phyloP scores from a whole-genome alignment of 2,113 vertebrate species.

The Sus scrofa region DNA sequence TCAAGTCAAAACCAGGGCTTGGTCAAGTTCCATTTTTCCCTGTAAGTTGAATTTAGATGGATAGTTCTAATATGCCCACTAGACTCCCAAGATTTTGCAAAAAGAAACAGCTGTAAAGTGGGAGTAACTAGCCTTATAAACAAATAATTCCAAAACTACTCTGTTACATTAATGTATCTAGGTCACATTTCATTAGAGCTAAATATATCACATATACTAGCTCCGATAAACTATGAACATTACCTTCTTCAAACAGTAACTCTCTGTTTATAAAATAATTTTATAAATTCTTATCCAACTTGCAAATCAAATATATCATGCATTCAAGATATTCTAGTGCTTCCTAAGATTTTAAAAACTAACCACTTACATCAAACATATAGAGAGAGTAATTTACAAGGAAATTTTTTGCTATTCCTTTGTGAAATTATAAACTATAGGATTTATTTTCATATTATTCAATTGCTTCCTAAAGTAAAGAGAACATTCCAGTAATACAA shows the following conservation, averaged over 20 bases:
- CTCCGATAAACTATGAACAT: conserved; percentile 55
- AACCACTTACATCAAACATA: neutral
- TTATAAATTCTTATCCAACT: conserved; percentile 51
- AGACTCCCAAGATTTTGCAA: conserved; percentile 48
- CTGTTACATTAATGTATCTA: conserved; percentile 66
- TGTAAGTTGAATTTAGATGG: conserved; percentile 37
- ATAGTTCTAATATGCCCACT: conserved; percentile 16
- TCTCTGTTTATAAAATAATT: conserved; percentile 38
- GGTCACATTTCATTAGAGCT: conserved; percentile 78
- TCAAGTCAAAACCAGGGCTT: neutral
- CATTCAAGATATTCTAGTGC: neutral
- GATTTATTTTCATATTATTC: neutral
- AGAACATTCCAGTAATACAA: neutral
- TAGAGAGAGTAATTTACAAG: neutral
- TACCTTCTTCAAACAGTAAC: conserved; percentile 30
- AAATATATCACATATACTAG: conserved; percentile 68
- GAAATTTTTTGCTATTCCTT: conserved; percentile 12
- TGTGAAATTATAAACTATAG: neutral
- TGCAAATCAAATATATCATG: conserved; percentile 13
- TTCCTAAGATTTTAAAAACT: conserved; percentile 52
- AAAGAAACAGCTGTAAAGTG: conserved; percentile 68
- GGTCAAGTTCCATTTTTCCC: conserved; percentile 33
- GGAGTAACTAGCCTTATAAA: conserved; percentile 62
- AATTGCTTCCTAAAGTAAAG: neutral
- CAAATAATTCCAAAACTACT: conserved; percentile 68